Evolutionary conservation across 2,888 invertebrate species (phyloP).

Genomic region (Luffia ferchaultella): DNA sequence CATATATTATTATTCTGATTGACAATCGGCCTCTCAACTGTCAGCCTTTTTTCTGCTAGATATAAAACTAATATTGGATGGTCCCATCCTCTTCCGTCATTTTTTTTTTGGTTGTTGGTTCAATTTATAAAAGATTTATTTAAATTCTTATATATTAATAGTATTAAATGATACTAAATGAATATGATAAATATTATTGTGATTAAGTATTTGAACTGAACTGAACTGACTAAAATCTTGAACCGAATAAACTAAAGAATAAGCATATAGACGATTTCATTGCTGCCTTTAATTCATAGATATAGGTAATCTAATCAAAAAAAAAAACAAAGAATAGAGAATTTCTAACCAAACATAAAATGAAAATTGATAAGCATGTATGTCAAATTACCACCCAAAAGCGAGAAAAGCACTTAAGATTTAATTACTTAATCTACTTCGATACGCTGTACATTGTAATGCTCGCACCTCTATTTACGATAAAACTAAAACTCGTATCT

Average conservation of each 20-base stretch:
- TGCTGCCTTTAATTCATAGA: too few relatives aligned
- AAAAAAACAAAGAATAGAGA: too few relatives aligned
- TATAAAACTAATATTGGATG: constrained; percentile 66
- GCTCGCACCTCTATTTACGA: constrained; percentile 42
- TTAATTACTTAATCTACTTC: constrained; percentile 56
- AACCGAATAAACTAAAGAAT: too few relatives aligned
- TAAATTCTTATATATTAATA: not conserved
- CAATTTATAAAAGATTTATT: too few relatives aligned
- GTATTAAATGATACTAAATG: not conserved
- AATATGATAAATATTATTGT: not conserved
- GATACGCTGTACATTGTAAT: constrained; percentile 45
- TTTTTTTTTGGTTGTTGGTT: constrained; percentile 46
- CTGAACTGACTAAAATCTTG: too few relatives aligned
- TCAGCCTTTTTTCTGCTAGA: constrained; percentile 51
- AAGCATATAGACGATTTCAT: too few relatives aligned
- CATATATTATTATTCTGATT: constrained; percentile 56
- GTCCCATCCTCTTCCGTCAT: constrained; percentile 63
- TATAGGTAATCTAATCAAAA: too few relatives aligned
- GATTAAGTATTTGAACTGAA: not conserved
- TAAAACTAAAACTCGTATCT: constrained; percentile 14
- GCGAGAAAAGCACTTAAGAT: constrained; percentile 33
- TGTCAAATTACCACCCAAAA: constrained; percentile 46
- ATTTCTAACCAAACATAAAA: not conserved
- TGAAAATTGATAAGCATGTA: constrained; percentile 35
- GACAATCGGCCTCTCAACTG: constrained; percentile 54